phyloP scores from a whole-genome alignment of 2,888 invertebrate species.

The Drosophila basisetae region DNA sequence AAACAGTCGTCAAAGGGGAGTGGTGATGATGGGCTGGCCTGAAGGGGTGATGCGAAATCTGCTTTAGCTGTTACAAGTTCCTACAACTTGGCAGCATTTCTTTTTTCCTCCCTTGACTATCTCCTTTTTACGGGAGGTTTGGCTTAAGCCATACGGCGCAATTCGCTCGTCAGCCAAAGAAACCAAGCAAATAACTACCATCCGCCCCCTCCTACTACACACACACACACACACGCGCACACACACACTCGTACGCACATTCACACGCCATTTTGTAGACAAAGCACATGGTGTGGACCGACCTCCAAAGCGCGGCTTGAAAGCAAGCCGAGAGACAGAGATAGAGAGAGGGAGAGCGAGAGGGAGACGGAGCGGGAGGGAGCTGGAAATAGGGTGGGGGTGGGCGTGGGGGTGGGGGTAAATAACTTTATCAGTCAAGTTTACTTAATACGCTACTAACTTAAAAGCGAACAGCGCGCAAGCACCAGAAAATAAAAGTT shows the following conservation, averaged over 20 bases:
- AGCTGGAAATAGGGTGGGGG: background rate
- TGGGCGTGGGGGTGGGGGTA: background rate
- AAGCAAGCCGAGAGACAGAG: background rate
- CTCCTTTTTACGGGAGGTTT: conserved; percentile 7
- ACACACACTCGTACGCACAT: conserved; percentile 3
- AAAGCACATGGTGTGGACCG: conserved; percentile 40
- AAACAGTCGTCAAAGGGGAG: background rate
- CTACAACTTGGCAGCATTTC: conserved; percentile 36
- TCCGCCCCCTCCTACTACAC: background rate
- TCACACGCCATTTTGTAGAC: conserved; percentile 55
- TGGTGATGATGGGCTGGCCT: background rate
- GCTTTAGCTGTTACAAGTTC: conserved; percentile 49
- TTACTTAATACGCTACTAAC: conserved; percentile 82
- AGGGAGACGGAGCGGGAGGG: background rate
- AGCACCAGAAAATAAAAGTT: conserved; percentile 51
- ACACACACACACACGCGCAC: conserved; percentile 2
- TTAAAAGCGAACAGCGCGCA: conserved; percentile 50
- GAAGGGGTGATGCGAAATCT: background rate
- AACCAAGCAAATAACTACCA: conserved; percentile 18
- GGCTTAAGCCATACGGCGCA: conserved; percentile 51
- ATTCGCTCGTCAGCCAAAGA: conserved; percentile 45
- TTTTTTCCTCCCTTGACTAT: background rate
- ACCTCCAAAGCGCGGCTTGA: conserved; percentile 1
- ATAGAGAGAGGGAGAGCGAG: background rate
- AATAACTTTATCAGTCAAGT: conserved; percentile 79